phyloP scores from a whole-genome alignment of 1,140 invertebrate genomes.

The Thereuonema tuberculata region DNA sequence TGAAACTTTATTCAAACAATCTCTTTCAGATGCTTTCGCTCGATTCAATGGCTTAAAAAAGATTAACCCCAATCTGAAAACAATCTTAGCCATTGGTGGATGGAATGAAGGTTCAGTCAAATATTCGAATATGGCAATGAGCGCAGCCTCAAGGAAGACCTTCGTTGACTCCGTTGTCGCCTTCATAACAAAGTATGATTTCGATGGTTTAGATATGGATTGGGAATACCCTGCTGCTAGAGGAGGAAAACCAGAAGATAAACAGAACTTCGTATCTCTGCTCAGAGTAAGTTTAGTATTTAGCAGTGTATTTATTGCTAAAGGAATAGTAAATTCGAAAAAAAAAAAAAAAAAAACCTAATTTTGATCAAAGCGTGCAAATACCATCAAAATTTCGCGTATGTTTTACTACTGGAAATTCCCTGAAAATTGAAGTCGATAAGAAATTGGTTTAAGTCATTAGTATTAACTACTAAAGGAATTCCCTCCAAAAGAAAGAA shows the following conservation, averaged over 20 bases:
- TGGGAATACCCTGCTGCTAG: conserved; percentile 34
- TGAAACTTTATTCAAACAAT: too few species aligned
- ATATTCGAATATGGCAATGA: conserved; percentile 37
- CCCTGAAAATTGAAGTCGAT: too few species aligned
- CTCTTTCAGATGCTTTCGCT: conserved; percentile 28
- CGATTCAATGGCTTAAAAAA: conserved; percentile 40
- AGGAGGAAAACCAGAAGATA: conserved; percentile 18
- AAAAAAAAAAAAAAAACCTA: too few species aligned
- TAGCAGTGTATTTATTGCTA: too few species aligned
- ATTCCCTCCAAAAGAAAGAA: too few species aligned
- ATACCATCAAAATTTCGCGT: too few species aligned
- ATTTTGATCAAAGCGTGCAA: too few species aligned
- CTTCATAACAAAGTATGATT: conserved; percentile 23
- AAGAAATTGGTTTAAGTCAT: too few species aligned
- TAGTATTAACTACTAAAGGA: too few species aligned
- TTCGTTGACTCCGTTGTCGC: conserved; percentile 25
- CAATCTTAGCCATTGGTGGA: conserved; percentile 55
- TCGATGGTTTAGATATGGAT: conserved; percentile 37
- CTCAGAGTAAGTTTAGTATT: conserved; percentile 14
- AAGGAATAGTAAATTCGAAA: too few species aligned
- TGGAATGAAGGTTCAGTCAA: conserved; percentile 51
- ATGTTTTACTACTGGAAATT: too few species aligned
- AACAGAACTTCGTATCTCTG: conserved; percentile 20
- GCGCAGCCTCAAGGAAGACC: conserved; percentile 14
- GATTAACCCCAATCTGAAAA: conserved; percentile 45